Evolutionary conservation across 2,888 invertebrate genomes (phyloP).

Genomic region (Cephus runcator): DNA sequence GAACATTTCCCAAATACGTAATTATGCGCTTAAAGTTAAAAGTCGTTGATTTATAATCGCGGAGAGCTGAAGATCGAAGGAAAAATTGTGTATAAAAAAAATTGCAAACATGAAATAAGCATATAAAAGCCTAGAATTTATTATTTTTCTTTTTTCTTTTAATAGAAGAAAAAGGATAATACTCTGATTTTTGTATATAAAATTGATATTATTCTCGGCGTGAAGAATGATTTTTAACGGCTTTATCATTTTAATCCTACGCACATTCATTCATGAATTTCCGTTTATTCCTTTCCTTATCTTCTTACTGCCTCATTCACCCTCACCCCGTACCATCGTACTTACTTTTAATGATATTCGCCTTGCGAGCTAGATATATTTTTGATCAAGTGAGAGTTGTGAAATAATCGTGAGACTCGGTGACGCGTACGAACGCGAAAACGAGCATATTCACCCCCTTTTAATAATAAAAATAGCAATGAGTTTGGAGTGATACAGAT

Average conservation of each 20-base stretch:
- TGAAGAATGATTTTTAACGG: slow-evolving; percentile 22
- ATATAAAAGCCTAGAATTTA: background rate
- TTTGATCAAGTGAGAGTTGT: background rate
- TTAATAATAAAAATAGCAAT: slow-evolving; percentile 36
- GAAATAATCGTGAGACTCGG: slow-evolving; percentile 29
- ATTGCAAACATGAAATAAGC: background rate
- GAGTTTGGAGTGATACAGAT: slow-evolving; percentile 40
- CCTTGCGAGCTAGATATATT: background rate
- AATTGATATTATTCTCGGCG: slow-evolving; percentile 22
- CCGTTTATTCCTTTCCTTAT: background rate
- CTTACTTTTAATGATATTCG: background rate
- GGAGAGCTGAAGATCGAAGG: background rate
- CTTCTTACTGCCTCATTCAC: background rate
- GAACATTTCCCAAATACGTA: background rate
- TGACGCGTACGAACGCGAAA: slow-evolving; percentile 42
- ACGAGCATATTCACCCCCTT: slow-evolving; percentile 31
- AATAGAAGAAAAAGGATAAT: slow-evolving; percentile 51
- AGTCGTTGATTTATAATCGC: background rate
- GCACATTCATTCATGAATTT: background rate
- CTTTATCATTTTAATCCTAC: background rate
- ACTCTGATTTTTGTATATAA: slow-evolving; percentile 52
- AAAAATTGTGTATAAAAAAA: background rate
- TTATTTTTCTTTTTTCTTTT: slow-evolving; percentile 31
- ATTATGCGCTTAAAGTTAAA: background rate
- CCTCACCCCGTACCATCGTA: background rate